A percentile compares a stretch with the other conserved stretches of the same genome.
These are phyloP conservation scores for Trachelipus rathkii DNA, from an alignment of 1,140 invertebrate species.

Conservation along the genomic window DNA sequence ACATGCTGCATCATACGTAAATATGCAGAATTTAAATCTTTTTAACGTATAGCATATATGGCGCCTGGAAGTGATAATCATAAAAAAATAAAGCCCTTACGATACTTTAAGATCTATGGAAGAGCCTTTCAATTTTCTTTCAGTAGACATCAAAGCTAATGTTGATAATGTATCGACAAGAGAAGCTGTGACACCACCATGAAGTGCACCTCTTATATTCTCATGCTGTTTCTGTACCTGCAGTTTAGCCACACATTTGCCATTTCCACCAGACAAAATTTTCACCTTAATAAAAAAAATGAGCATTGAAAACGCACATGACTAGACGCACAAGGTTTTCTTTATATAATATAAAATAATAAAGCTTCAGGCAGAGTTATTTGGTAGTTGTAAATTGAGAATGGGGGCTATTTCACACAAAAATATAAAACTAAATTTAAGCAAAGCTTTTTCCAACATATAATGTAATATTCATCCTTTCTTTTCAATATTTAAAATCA, in stretches of 20 bases:
- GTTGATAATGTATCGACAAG: slow-evolving; percentile 79
- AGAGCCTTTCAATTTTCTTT: slow-evolving; percentile 60
- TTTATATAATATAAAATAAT: no score
- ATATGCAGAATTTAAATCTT: no score
- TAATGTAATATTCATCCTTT: no score
- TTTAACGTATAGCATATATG: no score
- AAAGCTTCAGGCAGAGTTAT: no score
- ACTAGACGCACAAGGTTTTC: no score
- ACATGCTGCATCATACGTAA: no score
- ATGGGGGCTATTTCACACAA: no score
- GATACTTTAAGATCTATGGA: slow-evolving; percentile 69
- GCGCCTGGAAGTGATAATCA: neutral
- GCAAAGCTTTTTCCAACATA: no score
- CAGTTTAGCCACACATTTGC: slow-evolving; percentile 68
- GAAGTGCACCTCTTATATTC: slow-evolving; percentile 69
- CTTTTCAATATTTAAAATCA: no score
- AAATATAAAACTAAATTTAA: no score
- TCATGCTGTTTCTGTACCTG: slow-evolving; percentile 69
- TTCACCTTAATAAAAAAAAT: slow-evolving; percentile 59
- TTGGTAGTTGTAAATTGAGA: no score
- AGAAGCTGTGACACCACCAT: slow-evolving; percentile 78
- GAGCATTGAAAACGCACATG: neutral
- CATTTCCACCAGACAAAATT: slow-evolving; percentile 63
- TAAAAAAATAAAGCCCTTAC: slow-evolving; percentile 53
- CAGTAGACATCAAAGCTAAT: slow-evolving; percentile 66